Evolutionary conservation across 1,140 invertebrate species (phyloP).

Genomic region (Lepidurus apus): DNA sequence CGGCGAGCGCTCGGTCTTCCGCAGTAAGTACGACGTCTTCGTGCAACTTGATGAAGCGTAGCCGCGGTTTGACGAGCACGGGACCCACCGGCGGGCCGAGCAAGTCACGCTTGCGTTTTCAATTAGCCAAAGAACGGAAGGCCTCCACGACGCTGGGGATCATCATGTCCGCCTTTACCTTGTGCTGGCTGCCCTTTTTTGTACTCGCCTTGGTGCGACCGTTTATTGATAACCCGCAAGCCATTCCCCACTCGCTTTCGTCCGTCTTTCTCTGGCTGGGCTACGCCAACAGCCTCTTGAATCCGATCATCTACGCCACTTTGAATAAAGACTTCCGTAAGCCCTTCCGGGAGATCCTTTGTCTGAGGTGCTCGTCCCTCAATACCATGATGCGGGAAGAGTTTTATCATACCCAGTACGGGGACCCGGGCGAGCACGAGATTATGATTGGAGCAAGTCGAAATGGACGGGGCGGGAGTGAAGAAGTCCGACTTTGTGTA

Average conservation of each 20-base stretch:
- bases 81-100: background rate
- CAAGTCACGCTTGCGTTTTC: conserved; percentile 55
- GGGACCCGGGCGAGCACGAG: conserved; percentile 41
- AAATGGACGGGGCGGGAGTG: background rate
- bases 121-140: conserved; percentile 82
- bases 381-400: conserved; percentile 88
- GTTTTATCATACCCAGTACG: conserved; percentile 86
- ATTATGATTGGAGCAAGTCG: background rate
- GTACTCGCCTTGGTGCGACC: conserved; percentile 78
- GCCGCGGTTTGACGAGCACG: background rate
- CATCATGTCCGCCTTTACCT: conserved; percentile 92
- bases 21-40: background rate
- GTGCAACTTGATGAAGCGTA: conserved; percentile 14
- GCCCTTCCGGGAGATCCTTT: conserved; percentile 85
- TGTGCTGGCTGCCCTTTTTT: conserved; percentile 97
- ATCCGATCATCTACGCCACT: conserved; percentile 90
- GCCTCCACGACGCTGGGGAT: conserved; percentile 94
- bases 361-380: conserved; percentile 76
- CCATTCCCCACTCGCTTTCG: conserved; percentile 56
- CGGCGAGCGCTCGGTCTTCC: background rate
- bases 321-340: conserved; percentile 86
- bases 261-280: conserved; percentile 79
- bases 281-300: conserved; percentile 86
- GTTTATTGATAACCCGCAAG: conserved; percentile 58
- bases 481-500: background rate